Percentiles rank a stretch among this genome's conserved stretches.
Conservation (phyloP, 2,113 vertebrate genomes). For the Anoplopoma fimbria region DNA sequence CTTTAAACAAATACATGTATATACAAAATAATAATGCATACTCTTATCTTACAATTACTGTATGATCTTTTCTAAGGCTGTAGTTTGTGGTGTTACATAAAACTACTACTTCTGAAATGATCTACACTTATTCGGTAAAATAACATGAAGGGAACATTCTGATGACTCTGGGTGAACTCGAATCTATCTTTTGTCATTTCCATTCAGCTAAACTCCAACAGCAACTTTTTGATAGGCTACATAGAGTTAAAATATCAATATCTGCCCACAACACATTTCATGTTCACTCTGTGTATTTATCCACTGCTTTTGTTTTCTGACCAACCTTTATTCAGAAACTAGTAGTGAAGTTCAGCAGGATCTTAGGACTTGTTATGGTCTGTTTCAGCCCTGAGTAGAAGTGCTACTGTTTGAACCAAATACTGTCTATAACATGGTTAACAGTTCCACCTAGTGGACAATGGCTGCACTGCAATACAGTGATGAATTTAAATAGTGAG, state of each 20-base stretch:
- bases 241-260: too few relatives aligned
- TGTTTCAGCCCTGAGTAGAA: not conserved
- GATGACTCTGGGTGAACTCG: not conserved
- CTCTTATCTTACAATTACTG: not conserved
- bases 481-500: not conserved
- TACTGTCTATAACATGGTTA: conserved; percentile 27
- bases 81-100: not conserved
- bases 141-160: not conserved
- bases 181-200: not conserved
- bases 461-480: not conserved
- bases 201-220: not conserved
- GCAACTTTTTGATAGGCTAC: not conserved
- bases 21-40: too few relatives aligned
- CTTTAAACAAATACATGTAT: too few relatives aligned
- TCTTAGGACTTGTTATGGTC: not conserved
- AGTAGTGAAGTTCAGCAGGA: not conserved
- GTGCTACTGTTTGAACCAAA: not conserved
- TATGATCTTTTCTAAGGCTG: not conserved
- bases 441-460: conserved; percentile 70
- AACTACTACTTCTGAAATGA: not conserved
- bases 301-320: not conserved
- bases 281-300: not conserved
- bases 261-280: not conserved
- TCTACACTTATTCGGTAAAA: not conserved
- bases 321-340: not conserved